Base-by-base conservation (phyloP, 35 echinoderm and acorn worm genomes). In the Holothuria glaberrima region DNA sequence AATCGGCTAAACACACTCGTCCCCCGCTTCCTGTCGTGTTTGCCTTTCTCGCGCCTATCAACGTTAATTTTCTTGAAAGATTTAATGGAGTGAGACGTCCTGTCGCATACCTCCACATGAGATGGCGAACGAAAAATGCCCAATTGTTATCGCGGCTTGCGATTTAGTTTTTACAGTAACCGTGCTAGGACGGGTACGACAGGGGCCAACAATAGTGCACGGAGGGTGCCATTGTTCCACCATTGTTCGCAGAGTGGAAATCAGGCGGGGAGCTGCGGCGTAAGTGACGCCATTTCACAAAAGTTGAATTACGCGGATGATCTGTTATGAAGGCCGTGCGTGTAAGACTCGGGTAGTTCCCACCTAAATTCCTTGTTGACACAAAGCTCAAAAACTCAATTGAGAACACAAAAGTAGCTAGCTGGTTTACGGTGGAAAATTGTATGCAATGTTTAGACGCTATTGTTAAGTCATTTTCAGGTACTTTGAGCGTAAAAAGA, bases 391-490 rank as follows among this genome's bases (percentile, higher is more conserved):
- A 61, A 84, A 19, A 48, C 80, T 63, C 80, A n/a, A 52, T 63
- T 27, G 30, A 22, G 14, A 6, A 13, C 33, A 84, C 80, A 84
- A 84, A 33, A 36, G 80, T 61, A 59, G 21, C 80, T 62, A 28
- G 80, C 59, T 84, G 56, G 80, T 59, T 84, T 84, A 78, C 57
- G 54, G 27, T 56, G 59, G 54, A 59, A 84, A 62, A 84, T 84
- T 84, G 21, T 84, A 84, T 84, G 28, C 26, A 63, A 63, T 84
- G 80, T 84, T 84, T 84, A 84, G 52, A 84, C 32, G 26, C 57
- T 61, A 61, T 84, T 84, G 80, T 84, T 84, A 38, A n/a, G 80
- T n/a, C 56, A 84, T 84, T 84, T 84, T 84, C 80, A 59, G 80
- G 80, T 84, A 61, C 46, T 84, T 22, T 84, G 80, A 33, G 22